These are phyloP conservation scores for Hyposoter didymator DNA, from an alignment of 2,888 invertebrate species.

Conservation along the genomic window DNA sequence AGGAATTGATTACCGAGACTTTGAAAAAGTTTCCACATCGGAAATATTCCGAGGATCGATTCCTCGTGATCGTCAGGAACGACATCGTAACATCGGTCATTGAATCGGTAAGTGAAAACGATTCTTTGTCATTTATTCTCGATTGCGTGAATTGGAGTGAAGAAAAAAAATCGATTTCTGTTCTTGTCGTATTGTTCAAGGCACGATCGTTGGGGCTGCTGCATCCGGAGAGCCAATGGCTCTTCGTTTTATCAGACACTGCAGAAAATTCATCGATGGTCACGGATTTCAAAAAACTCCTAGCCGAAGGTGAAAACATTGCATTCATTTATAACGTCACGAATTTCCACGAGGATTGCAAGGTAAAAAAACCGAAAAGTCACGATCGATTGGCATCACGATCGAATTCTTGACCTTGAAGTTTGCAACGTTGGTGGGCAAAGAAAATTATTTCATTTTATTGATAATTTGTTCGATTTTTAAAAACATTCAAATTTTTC, in stretches of 20 bases:
- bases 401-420: neutral
- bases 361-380: conserved; percentile 82
- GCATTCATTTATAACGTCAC: conserved; percentile 91
- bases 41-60: conserved; percentile 83
- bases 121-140: neutral
- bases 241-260: conserved; percentile 90
- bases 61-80: conserved; percentile 87
- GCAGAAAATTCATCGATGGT: conserved; percentile 85
- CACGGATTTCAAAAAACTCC: conserved; percentile 85
- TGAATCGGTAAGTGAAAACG: conserved; percentile 84
- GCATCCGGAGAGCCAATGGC: conserved; percentile 91
- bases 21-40: conserved; percentile 83
- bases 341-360: conserved; percentile 84
- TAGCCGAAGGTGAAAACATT: conserved; percentile 92
- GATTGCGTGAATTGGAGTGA: neutral
- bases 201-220: conserved; percentile 89
- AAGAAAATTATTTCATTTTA: too few relatives aligned
- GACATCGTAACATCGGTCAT: conserved; percentile 88
- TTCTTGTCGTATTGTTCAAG: conserved; percentile 72
- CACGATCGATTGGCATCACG: too few relatives aligned
- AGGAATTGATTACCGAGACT: conserved; percentile 83
- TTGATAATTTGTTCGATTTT: too few relatives aligned
- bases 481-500: too few relatives aligned
- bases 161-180: conserved; percentile 33
- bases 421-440: too few relatives aligned